phyloP scores from a whole-genome alignment of 2,797 vertebrate genomes.

The Acrossocheilus fasciatus region DNA sequence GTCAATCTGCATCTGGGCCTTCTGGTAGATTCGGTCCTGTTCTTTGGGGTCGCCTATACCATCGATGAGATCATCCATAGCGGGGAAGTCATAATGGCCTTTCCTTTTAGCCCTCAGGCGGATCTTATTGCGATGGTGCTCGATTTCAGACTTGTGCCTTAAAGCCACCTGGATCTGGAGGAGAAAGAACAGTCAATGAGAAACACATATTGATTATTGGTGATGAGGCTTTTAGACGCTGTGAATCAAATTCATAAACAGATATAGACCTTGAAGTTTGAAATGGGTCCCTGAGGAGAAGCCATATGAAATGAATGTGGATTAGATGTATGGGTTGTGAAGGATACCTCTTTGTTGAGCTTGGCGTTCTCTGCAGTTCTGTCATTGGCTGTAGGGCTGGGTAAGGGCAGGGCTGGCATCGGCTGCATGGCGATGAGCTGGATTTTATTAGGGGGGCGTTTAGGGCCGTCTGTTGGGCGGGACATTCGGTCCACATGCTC shows the following conservation, averaged over 20 bases:
- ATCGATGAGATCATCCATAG: slow-evolving; percentile 87
- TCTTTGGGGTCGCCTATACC: slow-evolving; percentile 86
- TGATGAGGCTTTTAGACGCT: neutral
- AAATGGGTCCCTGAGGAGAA: slow-evolving; percentile 1
- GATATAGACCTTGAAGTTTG: neutral
- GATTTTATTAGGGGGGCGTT: slow-evolving; percentile 90
- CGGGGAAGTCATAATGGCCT: slow-evolving; percentile 96
- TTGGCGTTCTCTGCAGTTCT: slow-evolving; percentile 86
- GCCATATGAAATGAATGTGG: neutral
- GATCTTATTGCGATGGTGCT: slow-evolving; percentile 98
- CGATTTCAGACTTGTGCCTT: slow-evolving; percentile 97
- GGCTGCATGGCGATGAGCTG: slow-evolving; percentile 99
- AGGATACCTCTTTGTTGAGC: slow-evolving; percentile 92
- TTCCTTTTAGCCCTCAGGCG: slow-evolving; percentile 95
- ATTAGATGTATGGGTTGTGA: neutral
- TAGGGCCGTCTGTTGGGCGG: slow-evolving; percentile 84
- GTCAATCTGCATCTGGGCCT: slow-evolving; percentile 95
- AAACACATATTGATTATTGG: neutral
- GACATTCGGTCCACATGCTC: slow-evolving; percentile 95
- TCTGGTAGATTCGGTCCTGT: slow-evolving; percentile 91
- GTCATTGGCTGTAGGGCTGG: slow-evolving; percentile 78
- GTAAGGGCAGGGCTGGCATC: slow-evolving; percentile 85
- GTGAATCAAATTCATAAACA: neutral
- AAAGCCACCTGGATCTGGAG: slow-evolving; percentile 92
- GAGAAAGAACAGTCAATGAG: slow-evolving; percentile 6